phyloP scores from a whole-genome alignment of 2,888 invertebrate species.

The Eurois occulta region DNA sequence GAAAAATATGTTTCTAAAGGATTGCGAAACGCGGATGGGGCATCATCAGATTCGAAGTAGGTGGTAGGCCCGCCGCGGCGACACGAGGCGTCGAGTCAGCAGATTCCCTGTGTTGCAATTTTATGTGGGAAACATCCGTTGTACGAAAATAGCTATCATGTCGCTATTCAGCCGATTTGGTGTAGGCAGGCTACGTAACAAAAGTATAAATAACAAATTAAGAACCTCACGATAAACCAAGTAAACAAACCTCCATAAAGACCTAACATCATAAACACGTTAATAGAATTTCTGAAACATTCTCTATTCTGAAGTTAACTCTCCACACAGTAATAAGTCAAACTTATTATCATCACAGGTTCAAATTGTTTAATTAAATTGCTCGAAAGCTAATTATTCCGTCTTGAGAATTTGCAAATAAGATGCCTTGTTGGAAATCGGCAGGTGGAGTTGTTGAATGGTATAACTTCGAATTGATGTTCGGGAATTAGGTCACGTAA shows the following conservation, averaged over 20 bases:
- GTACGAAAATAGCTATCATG: no score
- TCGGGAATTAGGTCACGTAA: slow-evolving; percentile 45
- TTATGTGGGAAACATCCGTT: no score
- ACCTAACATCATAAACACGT: slow-evolving; percentile 25
- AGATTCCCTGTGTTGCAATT: no score
- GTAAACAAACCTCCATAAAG: slow-evolving; percentile 13
- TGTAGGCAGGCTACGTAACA: no score
- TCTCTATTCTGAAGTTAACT: slow-evolving; percentile 46
- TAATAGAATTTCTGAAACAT: slow-evolving; percentile 51
- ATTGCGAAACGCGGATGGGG: no score
- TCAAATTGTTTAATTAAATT: slow-evolving; percentile 70
- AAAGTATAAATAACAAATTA: neutral
- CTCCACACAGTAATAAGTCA: slow-evolving; percentile 55
- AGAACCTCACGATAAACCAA: neutral
- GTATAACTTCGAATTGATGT: slow-evolving; percentile 50
- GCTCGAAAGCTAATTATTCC: slow-evolving; percentile 68
- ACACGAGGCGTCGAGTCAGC: no score
- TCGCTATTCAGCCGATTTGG: no score
- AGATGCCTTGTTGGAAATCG: slow-evolving; percentile 54
- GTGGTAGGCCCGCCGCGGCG: no score
- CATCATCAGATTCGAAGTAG: no score
- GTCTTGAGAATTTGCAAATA: slow-evolving; percentile 65
- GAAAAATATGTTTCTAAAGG: no score
- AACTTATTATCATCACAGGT: slow-evolving; percentile 65
- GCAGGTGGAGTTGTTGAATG: slow-evolving; percentile 58